These are phyloP conservation scores for Hemichromis elongatus DNA, from an alignment of 2,113 vertebrate species.

Conservation along the genomic window DNA sequence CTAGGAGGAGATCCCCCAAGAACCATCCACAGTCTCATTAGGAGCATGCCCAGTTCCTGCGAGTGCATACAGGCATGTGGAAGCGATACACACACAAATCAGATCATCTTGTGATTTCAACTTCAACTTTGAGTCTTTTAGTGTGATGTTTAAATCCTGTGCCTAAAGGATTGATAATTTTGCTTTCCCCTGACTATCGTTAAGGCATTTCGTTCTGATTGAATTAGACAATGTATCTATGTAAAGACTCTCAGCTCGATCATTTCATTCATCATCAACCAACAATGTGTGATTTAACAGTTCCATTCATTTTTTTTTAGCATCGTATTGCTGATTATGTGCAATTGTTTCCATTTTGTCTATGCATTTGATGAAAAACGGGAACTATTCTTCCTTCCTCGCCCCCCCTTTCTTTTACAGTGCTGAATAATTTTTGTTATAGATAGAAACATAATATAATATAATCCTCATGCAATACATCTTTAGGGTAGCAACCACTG, in stretches of 20 bases:
- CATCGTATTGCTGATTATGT: not conserved
- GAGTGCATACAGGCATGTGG: not conserved
- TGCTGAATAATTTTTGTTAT: slow-evolving; percentile 27
- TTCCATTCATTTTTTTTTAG: not conserved
- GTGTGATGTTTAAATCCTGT: not conserved
- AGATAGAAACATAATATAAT: slow-evolving; percentile 19
- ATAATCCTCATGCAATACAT: not conserved
- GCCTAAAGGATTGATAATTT: not conserved
- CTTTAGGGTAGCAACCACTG: slow-evolving; percentile 17
- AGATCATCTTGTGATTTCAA: not conserved
- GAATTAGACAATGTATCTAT: not conserved
- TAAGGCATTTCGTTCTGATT: not conserved
- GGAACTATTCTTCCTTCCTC: not conserved
- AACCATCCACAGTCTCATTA: not conserved
- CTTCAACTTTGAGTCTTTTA: not conserved
- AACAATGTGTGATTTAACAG: not conserved
- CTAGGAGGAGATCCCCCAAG: not conserved
- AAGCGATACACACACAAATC: not conserved
- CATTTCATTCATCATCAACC: not conserved
- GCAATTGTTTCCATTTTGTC: not conserved
- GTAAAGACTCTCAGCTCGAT: not conserved
- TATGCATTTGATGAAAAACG: not conserved
- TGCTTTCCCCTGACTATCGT: not conserved
- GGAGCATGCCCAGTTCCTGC: not conserved
- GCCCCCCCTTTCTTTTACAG: slow-evolving; percentile 32